Conservation (phyloP, 2,113 vertebrate genomes). For the Syngnathus typhle region DNA sequence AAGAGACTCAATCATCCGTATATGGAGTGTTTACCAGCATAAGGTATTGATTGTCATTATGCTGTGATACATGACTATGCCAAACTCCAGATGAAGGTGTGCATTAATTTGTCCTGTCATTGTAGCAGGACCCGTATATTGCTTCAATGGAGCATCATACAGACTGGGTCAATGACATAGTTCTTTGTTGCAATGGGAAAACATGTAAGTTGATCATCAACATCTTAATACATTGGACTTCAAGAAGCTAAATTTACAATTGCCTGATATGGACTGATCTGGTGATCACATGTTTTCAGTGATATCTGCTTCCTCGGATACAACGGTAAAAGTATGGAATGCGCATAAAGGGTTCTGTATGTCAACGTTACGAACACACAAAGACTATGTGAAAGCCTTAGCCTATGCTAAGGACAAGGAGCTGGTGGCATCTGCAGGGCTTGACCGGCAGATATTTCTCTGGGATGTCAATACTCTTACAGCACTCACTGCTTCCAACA, state of each 20-base stretch:
- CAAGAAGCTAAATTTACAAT: background rate
- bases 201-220: constrained; percentile 79
- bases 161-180: constrained; percentile 98
- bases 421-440: constrained; percentile 90
- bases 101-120: background rate
- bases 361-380: constrained; percentile 97
- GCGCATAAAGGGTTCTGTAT: constrained; percentile 99
- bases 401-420: constrained; percentile 99
- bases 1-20: constrained; percentile 94
- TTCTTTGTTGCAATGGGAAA: constrained; percentile 97
- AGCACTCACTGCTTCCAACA: constrained; percentile 97
- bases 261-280: background rate
- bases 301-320: constrained; percentile 97
- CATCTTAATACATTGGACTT: background rate
- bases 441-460: constrained; percentile 98
- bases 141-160: constrained; percentile 99
- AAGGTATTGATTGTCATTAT: constrained; percentile 73
- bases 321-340: constrained; percentile 99
- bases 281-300: constrained; percentile 62
- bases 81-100: background rate
- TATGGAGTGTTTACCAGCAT: constrained; percentile 99
- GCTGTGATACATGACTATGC: background rate
- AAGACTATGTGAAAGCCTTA: constrained; percentile 98
- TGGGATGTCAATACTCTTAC: constrained; percentile 99
- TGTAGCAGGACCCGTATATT: constrained; percentile 96